Evolutionary conservation across 2,797 vertebrate genomes (phyloP), one percentile per base, ranked within the genome.

Genomic region (Hydrolagus colliei): DNA sequence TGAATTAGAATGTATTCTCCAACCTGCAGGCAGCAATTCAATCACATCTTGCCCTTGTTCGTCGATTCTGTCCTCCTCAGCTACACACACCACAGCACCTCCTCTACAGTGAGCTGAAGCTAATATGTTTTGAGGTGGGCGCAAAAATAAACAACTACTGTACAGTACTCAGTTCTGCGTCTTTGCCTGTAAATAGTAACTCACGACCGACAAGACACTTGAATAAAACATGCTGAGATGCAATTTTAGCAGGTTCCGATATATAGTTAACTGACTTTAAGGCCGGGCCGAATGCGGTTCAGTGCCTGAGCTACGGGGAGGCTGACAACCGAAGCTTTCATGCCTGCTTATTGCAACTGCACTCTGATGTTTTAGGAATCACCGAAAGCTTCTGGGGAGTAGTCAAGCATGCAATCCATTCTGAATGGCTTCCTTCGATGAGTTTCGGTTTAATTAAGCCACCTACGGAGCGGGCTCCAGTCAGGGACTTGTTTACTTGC

Each of bases 361-460:
- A 41, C 12, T 6, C 14, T 75, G 73, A 41, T 35, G 41, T 41
- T 74, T 74, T 27, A 74, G 12, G 35, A 35, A 35, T 41, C 32
- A 75, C 14, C 5, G 27, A 35, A 41, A 41, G 73, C 32, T 75
- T 74, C 73, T 18, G 13, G 8, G 27, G 73, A 75, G 4, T 1
- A 41, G 73, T 75, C 27, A 75, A 41, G 73, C 73, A 41, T 6
- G 32, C 13, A 75, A 16, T 73, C 73, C 73, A 27, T 13, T 14
- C 32, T 35, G 73, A 75, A 52, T 16, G 14, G 13, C 35, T 75
- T 75, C 32, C 27, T 16, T 2, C 27, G 68, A 18, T n/a, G 68
- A 71, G 68, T 75, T 75, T 75, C 73, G 8, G 35, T 75, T 75
- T 75, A 27, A 73, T 73, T 73, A 73, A 27, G n/a, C n/a, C 20